Base-by-base conservation (phyloP, 2,888 invertebrate species). In the Andrena dorsata region DNA sequence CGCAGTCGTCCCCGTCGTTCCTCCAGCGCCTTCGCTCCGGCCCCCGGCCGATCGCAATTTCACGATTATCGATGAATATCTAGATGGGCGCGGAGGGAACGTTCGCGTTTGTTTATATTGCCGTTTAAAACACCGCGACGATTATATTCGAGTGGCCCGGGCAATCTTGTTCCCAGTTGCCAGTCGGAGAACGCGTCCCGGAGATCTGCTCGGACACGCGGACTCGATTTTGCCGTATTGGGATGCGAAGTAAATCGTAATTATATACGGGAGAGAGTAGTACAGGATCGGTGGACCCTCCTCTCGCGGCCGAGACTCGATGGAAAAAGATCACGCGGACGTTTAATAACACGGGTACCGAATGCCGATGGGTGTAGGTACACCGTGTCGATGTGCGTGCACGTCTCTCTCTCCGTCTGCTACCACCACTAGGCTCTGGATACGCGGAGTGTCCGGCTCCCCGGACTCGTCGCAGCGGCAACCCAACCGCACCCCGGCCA, bases 271-370 rank as follows among this genome's bases (percentile, higher is more conserved):
- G 79, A 74, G 20, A 53, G 87, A 78, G 82, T 84, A 76, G 78
- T 75, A 75, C 76, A 76, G 83, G 73, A 84, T 80, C 80, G 84
- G 75, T 63, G 76, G 79, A 66, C 78, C 80, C 82, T 76, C 85
- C 86, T 86, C 82, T 80, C 79, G 65, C 84, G 79, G 72, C 77
- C 56, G 80, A 74, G 82, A 65, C 72, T 76, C 83, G 76, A 66
- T 79, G 83, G 86, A 86, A 87, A 87, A 85, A 87, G 85, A 85
- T 87, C 83, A 82, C 86, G 73, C 85, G 80, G 84, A 87, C 87
- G 84, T 87, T 87, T 87, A 87, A 87, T 85, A 87, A 87, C 87
- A 87, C 85, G 83, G 85, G 76, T 77, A 84, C 85, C 86, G 83
- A 86, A 86, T 86, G 83, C 86, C 83, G 86, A 86, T 81, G 86